A percentile compares a stretch with the other conserved stretches of the same genome.
phyloP scores from a whole-genome alignment of 2,888 invertebrate species.

The Drosophila macrospina region DNA sequence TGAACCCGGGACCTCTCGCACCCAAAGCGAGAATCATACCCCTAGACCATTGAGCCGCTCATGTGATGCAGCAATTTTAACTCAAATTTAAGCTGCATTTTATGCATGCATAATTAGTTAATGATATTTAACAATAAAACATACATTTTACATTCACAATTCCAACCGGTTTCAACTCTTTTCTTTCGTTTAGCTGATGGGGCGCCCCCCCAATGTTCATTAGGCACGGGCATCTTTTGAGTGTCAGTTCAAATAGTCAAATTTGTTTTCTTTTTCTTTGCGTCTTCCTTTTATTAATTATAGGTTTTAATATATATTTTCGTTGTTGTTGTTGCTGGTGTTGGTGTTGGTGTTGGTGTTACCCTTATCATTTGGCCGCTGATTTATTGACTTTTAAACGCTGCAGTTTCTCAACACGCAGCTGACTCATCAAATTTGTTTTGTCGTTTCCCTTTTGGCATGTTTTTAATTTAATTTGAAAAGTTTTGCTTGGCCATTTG shows the following conservation, averaged over 20 bases:
- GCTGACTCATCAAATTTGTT: conserved; percentile 80
- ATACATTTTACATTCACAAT: not conserved
- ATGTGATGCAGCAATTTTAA: not conserved
- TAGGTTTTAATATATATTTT: conserved; percentile 26
- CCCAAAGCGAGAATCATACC: conserved; percentile 90
- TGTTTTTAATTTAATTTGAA: conserved; percentile 82
- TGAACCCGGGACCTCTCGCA: conserved; percentile 90
- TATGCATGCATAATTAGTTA: conserved; percentile 1
- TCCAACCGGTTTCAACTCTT: conserved; percentile 31
- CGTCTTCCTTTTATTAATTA: conserved; percentile 56
- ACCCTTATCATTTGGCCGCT: conserved; percentile 73
- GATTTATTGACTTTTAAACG: conserved; percentile 82
- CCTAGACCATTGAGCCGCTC: conserved; percentile 88
- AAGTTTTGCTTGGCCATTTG: conserved; percentile 77
- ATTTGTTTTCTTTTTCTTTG: conserved; percentile 20
- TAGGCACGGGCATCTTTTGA: conserved; percentile 1
- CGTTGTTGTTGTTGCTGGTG: not conserved
- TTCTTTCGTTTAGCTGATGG: not conserved
- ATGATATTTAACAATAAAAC: conserved; percentile 11
- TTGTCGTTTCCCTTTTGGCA: conserved; percentile 67
- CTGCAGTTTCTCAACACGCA: conserved; percentile 61
- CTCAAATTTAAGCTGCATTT: conserved; percentile 22
- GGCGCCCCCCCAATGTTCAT: not conserved
- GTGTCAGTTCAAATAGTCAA: conserved; percentile 11
- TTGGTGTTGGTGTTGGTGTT: not conserved